Evolutionary conservation across 2,888 invertebrate species (phyloP).

Genomic region (Amphipoea lucens): DNA sequence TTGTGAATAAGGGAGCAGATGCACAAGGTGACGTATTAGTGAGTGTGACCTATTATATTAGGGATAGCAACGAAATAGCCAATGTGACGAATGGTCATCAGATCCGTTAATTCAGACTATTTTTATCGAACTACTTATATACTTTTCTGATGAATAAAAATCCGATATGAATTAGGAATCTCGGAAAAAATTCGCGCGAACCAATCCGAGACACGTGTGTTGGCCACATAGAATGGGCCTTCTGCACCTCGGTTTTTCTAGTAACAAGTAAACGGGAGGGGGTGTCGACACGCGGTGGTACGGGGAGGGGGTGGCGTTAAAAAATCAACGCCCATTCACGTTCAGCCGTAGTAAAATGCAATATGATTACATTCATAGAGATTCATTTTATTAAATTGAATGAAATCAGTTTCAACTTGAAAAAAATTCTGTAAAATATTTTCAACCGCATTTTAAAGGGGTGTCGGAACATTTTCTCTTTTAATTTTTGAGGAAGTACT

Average conservation of each 20-base stretch:
- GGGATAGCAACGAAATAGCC: no score
- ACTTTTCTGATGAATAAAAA: not conserved
- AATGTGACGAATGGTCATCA: no score
- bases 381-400: constrained; percentile 35
- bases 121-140: not conserved
- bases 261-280: not conserved
- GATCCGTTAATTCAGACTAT: not conserved
- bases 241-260: not conserved
- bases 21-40: no score
- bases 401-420: constrained; percentile 2
- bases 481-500: not conserved
- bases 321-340: constrained; percentile 61
- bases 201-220: not conserved
- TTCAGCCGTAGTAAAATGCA: constrained; percentile 39
- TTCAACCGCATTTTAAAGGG: constrained; percentile 7
- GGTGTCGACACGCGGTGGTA: not conserved
- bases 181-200: not conserved
- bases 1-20: no score
- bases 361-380: constrained; percentile 40
- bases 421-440: not conserved
- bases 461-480: not conserved
- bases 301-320: constrained; percentile 41
- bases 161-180: not conserved
- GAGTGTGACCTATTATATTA: no score
- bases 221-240: not conserved